A percentile compares a stretch with the other conserved stretches of the same genome.
phyloP scores from a whole-genome alignment of 2,797 vertebrate species.

The Erethizon dorsatum region DNA sequence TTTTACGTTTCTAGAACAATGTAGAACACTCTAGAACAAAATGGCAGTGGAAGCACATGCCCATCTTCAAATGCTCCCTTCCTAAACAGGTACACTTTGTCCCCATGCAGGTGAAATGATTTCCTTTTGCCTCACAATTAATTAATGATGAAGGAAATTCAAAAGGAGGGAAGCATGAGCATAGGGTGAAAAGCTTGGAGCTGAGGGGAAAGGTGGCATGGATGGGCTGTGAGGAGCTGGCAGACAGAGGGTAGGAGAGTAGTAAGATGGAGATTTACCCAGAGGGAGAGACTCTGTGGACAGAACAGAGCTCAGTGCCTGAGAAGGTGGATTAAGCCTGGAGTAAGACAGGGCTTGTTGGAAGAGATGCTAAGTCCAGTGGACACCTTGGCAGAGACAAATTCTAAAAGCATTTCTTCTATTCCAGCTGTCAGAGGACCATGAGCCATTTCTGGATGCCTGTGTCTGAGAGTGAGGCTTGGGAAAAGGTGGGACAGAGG shows the following conservation, averaged over 20 bases:
- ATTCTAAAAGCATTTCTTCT: neutral
- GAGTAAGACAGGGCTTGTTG: too few relatives aligned
- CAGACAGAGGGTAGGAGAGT: too few relatives aligned
- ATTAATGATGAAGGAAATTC: neutral
- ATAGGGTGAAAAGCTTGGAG: neutral
- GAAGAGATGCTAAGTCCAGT: neutral
- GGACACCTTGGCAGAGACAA: rapidly evolving
- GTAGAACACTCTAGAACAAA: constrained; percentile 17
- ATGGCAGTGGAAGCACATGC: neutral
- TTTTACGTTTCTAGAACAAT: neutral
- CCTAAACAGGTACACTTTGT: neutral
- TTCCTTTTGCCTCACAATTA: neutral
- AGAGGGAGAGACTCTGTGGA: neutral
- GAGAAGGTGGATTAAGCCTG: neutral
- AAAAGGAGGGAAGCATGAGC: neutral
- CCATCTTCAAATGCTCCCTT: neutral
- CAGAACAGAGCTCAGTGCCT: neutral
- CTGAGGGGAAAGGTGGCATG: neutral
- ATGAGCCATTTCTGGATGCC: neutral
- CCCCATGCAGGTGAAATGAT: neutral
- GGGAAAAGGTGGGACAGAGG: neutral
- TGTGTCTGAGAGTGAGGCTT: neutral
- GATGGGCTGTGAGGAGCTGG: neutral
- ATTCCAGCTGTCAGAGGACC: neutral
- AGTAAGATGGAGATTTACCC: rapidly evolving